phyloP scores from a whole-genome alignment of 2,888 invertebrate genomes.

The Lacanobia oleracea region DNA sequence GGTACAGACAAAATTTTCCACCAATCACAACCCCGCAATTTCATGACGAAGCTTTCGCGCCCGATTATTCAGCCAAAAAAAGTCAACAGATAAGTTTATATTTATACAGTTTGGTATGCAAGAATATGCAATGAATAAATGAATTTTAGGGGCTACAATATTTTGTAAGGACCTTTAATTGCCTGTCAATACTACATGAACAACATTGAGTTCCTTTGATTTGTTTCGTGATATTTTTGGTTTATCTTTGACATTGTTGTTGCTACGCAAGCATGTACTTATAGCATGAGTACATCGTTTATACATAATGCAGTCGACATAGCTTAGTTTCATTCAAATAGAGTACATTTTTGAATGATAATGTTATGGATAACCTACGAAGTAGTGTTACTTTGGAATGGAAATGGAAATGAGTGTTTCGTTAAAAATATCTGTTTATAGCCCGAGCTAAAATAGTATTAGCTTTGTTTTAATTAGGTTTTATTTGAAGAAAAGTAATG shows the following conservation, averaged over 20 bases:
- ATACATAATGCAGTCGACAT: conserved; percentile 5
- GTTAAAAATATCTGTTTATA: not conserved
- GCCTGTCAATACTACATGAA: not conserved
- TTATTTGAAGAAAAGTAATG: not conserved
- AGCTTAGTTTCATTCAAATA: not conserved
- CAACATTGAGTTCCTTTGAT: not conserved
- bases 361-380: not conserved
- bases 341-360: conserved; percentile 34
- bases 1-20: conserved; percentile 79
- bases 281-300: conserved; percentile 6
- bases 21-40: conserved; percentile 80
- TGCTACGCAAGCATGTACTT: conserved; percentile 56
- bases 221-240: conserved; percentile 8
- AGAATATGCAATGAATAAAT: conserved; percentile 35
- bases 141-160: conserved; percentile 6
- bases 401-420: not conserved
- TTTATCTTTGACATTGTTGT: conserved; percentile 52
- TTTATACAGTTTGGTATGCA: conserved; percentile 64
- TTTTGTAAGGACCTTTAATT: conserved; percentile 8
- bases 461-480: not conserved
- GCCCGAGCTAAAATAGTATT: not conserved
- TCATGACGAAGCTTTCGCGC: conserved; percentile 87
- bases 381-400: conserved; percentile 4
- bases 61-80: conserved; percentile 82
- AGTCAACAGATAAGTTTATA: conserved; percentile 74